Conservation (phyloP, 2,797 vertebrate genomes). For the Sebastes oblongus region DNA sequence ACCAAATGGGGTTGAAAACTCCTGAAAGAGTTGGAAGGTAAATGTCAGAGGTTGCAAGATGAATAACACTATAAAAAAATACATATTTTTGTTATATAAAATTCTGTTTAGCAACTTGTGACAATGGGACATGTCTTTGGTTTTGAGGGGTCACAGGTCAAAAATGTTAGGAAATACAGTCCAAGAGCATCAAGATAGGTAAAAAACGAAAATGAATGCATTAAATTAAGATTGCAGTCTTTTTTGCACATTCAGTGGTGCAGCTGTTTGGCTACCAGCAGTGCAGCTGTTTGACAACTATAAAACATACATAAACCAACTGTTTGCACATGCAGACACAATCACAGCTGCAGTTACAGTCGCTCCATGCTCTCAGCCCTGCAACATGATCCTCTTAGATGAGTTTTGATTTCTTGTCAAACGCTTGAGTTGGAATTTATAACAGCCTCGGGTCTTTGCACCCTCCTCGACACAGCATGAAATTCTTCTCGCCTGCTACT, state of each 20-base stretch:
- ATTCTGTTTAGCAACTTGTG: neutral
- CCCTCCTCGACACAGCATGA: rapidly evolving
- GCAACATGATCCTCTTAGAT: neutral
- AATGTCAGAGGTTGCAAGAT: neutral
- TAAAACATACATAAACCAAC: neutral
- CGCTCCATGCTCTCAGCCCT: no score
- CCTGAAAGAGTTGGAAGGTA: neutral
- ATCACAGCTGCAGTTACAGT: neutral
- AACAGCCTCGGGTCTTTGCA: neutral
- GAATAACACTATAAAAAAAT: neutral
- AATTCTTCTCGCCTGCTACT: neutral
- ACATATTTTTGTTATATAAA: neutral
- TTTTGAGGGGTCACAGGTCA: neutral
- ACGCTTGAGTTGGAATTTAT: neutral
- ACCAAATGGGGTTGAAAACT: neutral
- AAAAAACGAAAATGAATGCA: neutral
- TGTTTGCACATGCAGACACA: neutral
- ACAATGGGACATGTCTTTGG: neutral
- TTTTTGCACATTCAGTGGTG: neutral
- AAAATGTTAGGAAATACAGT: no score
- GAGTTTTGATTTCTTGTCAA: constrained; percentile 4
- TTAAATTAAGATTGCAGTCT: neutral
- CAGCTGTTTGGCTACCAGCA: neutral
- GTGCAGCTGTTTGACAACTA: no score
- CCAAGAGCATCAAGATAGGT: no score